Base-by-base conservation (phyloP, 2,113 vertebrate species). In the Cepphus grylle region DNA sequence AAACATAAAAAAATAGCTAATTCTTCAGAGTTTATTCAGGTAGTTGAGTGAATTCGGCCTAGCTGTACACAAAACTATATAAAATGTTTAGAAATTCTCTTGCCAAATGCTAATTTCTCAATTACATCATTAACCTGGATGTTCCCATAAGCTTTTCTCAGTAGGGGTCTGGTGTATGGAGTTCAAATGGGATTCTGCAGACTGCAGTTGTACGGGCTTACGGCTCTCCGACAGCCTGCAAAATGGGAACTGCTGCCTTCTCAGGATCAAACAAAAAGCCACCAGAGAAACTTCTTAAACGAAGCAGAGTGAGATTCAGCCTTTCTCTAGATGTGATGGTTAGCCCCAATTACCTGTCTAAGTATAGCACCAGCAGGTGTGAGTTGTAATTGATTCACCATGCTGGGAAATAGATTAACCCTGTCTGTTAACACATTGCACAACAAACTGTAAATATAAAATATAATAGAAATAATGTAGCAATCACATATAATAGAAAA, bases 121-220 rank as follows among this genome's bases (percentile, higher is more conserved):
- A 20, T 79, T 71, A 47, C 26, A 15, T 81, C 30, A 49, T 62
- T 50, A 71, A 67, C 36, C 14, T 63, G 70, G 47, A 20, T 38
- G 22, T 82, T 86, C 55, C 25, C 32, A 26, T 25, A 23, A 79
- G 67, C 17, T 73, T 65, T 87, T 43, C 27, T n/a, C 1, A 1
- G 30, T 1, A 3, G 42, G 3, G 85, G 15, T 34, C 45, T 26
- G 12, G 29, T 0, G 0, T 49, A 3, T 32, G 43, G 32, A 38
- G 15, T 40, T 76, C 18, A 8, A 38, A 4, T 27, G 42, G 21
- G 38, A 10, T 66, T 49, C 52, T 80, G 29, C 29, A 74, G 47
- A 12, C 20, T 38, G 50, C n/a, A 14, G 38, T 55, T 40, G n/a
- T 29, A 43, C 40, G 71, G 27, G 50, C 29, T 42, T 18, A 59